Evolutionary conservation across 2,888 invertebrate species (phyloP), one percentile per base, ranked within the genome.

Genomic region (Euspilapteryx auroguttella): DNA sequence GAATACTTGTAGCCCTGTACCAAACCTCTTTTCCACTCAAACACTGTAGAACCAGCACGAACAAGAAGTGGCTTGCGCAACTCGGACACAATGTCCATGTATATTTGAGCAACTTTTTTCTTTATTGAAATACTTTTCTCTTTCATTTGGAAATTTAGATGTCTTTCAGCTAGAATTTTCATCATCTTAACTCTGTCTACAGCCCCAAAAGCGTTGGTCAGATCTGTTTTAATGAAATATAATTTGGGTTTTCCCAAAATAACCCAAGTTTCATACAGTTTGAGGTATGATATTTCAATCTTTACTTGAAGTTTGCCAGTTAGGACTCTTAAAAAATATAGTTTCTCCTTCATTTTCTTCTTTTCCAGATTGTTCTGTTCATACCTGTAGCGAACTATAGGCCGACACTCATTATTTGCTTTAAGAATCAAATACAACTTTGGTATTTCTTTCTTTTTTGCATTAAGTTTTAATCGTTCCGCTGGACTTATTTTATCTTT

Each of bases 1-100:
- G 77, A 77, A 41, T 63, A 75, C 40, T 63, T 66, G 33, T 75
- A 73, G 2, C 76, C 77, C 39, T 77, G 77, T 1, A 76, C 65
- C 14, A 77, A 45, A 20, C 76, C 77, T 38, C 57, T 47, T 27
- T 47, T 64, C 76, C 77, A 77, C 41, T 63, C 53, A 40, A 56
- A 77, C n/a, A 69, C 45, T 7, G 73, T 63, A 3, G 71, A 71
- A 4, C 77, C 77, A 21, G 57, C 55, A 17, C 71, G 44, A n/a
- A 77, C 53, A 10, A 73, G 37, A 10, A 76, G 42, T 5, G 73
- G 69, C 32, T 50, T 63, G 10, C 46, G 44, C 7, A 76, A 42
- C 32, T 76, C 75, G n/a, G 36, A 23, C 5, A 64, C 33, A 12
- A 73, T 37, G 28, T 69, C 65, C 43, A 50, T 62, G 31, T 55